These are phyloP conservation scores for Puma concolor DNA, from an alignment of 2,113 vertebrate species.

Conservation along the genomic window DNA sequence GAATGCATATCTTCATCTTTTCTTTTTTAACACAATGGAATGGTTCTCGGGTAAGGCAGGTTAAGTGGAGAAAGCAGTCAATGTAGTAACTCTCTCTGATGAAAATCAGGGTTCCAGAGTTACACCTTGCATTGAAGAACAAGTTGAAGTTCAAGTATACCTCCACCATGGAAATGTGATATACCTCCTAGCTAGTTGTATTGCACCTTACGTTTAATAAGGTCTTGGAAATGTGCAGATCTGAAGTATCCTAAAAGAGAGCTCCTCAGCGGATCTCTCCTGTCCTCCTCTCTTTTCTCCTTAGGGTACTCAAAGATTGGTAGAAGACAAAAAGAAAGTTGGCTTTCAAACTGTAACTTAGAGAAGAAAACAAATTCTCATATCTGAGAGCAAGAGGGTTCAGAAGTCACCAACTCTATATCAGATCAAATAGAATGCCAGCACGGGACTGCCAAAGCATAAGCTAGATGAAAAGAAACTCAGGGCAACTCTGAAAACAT, in stretches of 20 bases:
- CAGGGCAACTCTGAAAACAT: neutral
- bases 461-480: neutral
- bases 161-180: neutral
- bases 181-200: no score
- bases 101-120: neutral
- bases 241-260: neutral
- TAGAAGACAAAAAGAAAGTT: neutral
- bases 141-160: neutral
- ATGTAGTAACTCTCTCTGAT: neutral
- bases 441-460: neutral
- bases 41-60: neutral
- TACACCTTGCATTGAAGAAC: neutral
- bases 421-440: neutral
- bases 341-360: neutral
- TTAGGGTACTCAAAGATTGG: neutral
- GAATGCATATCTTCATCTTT: neutral
- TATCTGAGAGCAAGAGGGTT: neutral
- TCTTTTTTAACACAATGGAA: neutral
- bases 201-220: neutral
- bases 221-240: neutral
- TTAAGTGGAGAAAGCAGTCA: neutral
- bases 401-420: neutral
- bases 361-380: neutral
- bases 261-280: neutral
- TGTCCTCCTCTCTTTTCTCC: neutral